A percentile compares a stretch with the other conserved stretches of the same genome.
phyloP scores from a whole-genome alignment of 2,797 vertebrate species.

The Microcaecilia unicolor region DNA sequence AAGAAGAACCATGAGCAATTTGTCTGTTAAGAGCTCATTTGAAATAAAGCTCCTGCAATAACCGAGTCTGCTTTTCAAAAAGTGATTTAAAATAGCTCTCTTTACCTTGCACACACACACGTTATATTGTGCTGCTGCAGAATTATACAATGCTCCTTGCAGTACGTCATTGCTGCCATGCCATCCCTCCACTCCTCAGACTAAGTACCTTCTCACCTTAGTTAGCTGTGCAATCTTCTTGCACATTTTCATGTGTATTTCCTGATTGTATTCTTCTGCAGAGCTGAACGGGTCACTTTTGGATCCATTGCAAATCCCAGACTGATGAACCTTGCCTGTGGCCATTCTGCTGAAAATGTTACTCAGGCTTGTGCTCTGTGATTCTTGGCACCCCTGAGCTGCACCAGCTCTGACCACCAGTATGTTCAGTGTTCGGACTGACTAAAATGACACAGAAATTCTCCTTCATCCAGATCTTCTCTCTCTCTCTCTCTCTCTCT shows the following conservation, averaged over 20 bases:
- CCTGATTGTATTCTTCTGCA: constrained; percentile 62
- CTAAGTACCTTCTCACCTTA: constrained; percentile 82
- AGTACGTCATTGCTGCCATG: not conserved
- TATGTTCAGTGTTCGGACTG: not conserved
- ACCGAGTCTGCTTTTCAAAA: accelerated
- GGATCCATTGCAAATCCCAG: constrained; percentile 63
- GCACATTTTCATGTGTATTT: constrained; percentile 91
- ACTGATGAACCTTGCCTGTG: constrained; percentile 69
- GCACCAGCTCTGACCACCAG: not conserved
- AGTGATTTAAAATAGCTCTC: not conserved
- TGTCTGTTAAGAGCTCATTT: not conserved
- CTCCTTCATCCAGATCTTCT: not conserved
- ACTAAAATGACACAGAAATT: too few relatives aligned
- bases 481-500: not conserved
- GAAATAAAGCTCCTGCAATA: constrained; percentile 21
- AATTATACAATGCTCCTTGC: too few relatives aligned
- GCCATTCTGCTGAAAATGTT: constrained; percentile 58
- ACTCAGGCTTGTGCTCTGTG: not conserved
- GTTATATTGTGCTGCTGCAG: too few relatives aligned
- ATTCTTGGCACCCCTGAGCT: constrained; percentile 2
- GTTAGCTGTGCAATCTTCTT: constrained; percentile 98
- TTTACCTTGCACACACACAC: too few relatives aligned
- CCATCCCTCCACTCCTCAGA: not conserved
- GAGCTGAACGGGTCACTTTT: constrained; percentile 54
- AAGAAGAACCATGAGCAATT: too few relatives aligned